These are phyloP conservation scores for Chrysomallon squamiferum DNA, from an alignment of 1,140 invertebrate species.

Conservation along the genomic window DNA sequence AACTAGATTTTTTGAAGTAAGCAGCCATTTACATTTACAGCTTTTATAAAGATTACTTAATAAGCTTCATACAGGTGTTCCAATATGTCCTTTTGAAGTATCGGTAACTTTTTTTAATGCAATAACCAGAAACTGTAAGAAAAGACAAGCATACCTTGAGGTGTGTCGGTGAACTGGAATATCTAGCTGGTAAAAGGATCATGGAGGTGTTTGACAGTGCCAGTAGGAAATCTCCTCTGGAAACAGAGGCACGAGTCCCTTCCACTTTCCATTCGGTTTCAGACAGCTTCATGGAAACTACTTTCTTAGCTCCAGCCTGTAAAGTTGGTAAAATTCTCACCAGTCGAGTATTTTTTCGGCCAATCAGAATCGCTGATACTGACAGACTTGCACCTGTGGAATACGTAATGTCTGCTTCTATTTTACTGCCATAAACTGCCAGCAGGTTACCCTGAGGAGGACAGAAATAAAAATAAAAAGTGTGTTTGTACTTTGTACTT, in stretches of 20 bases:
- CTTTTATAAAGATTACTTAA: no score
- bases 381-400: neutral
- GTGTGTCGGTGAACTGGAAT: no score
- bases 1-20: no score
- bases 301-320: neutral
- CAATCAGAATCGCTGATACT: constrained; percentile 4
- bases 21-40: no score
- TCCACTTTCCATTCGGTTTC: neutral
- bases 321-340: neutral
- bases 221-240: neutral
- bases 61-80: no score
- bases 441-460: neutral
- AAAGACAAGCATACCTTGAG: no score
- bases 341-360: neutral
- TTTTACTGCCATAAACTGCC: neutral
- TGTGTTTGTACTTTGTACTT: no score
- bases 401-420: neutral
- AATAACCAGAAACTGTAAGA: no score
- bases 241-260: neutral
- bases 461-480: no score
- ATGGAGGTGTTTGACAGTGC: neutral
- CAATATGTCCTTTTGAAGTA: no score
- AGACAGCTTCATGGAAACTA: neutral
- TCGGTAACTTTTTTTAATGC: no score
- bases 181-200: neutral